Conservation (phyloP, 2,113 vertebrate species). For the Oreochromis tanganicae region DNA sequence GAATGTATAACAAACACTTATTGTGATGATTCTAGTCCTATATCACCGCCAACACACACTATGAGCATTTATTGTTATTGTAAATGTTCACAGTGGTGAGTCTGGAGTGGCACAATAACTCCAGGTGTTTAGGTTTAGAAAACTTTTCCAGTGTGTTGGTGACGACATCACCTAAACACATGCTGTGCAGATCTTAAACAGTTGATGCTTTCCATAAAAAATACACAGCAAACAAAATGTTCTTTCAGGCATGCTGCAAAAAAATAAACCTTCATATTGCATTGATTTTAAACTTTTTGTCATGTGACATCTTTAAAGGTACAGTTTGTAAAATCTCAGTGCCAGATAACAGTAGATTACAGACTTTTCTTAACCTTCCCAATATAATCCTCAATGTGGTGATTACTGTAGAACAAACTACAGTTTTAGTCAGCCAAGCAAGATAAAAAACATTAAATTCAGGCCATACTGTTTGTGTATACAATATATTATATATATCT, state of each 20-base stretch:
- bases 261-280: neutral
- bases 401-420: neutral
- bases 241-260: neutral
- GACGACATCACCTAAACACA: constrained; percentile 26
- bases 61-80: constrained; percentile 34
- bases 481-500: neutral
- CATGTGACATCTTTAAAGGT: neutral
- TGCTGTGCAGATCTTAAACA: constrained; percentile 26
- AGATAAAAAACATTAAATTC: neutral
- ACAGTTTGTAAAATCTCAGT: neutral
- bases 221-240: constrained; percentile 21
- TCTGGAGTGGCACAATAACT: constrained; percentile 46
- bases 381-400: neutral
- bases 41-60: constrained; percentile 20
- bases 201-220: neutral
- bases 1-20: constrained; percentile 1
- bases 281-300: neutral
- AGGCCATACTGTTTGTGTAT: neutral
- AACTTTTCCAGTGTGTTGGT: constrained; percentile 19
- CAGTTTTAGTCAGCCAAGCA: neutral
- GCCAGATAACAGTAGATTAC: neutral
- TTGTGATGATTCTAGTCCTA: constrained; percentile 21
- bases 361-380: neutral
- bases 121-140: constrained; percentile 53
- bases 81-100: constrained; percentile 25